Conservation (phyloP, 1,140 invertebrate species). For the Lordiphosa stackelbergi region DNA sequence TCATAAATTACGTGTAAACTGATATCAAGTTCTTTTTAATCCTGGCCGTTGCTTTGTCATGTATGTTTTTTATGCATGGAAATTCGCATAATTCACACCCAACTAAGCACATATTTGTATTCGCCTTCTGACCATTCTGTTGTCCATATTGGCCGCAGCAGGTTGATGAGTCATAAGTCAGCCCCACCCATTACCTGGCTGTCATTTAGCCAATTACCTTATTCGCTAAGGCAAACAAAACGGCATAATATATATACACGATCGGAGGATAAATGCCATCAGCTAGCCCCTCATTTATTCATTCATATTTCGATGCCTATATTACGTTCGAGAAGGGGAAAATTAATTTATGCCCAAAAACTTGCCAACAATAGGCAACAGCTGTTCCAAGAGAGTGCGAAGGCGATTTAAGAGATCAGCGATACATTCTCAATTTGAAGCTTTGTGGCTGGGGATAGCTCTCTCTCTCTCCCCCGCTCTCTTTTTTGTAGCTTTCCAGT, state of each 20-base stretch:
- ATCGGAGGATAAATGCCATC: slow-evolving; percentile 37
- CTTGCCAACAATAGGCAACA: slow-evolving; percentile 44
- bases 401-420: slow-evolving; percentile 2
- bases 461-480: slow-evolving; percentile 1
- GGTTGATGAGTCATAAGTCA: slow-evolving; percentile 36
- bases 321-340: not conserved
- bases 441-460: not conserved
- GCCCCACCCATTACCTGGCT: slow-evolving; percentile 38
- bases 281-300: slow-evolving; percentile 37
- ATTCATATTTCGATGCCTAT: slow-evolving; percentile 61
- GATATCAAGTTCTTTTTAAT: no score
- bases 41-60: no score
- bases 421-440: slow-evolving; percentile 3
- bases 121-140: slow-evolving; percentile 1
- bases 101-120: slow-evolving; percentile 1
- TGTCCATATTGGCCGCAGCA: slow-evolving; percentile 19
- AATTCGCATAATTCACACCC: not conserved
- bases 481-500: slow-evolving; percentile 51
- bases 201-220: slow-evolving; percentile 64
- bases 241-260: slow-evolving; percentile 5
- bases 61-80: no score
- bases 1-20: no score
- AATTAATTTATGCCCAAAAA: slow-evolving; percentile 58
- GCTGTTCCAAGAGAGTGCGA: slow-evolving; percentile 22
- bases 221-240: slow-evolving; percentile 42